Base-by-base conservation (phyloP, 2,113 vertebrate genomes). In the Onychostoma macrolepis region DNA sequence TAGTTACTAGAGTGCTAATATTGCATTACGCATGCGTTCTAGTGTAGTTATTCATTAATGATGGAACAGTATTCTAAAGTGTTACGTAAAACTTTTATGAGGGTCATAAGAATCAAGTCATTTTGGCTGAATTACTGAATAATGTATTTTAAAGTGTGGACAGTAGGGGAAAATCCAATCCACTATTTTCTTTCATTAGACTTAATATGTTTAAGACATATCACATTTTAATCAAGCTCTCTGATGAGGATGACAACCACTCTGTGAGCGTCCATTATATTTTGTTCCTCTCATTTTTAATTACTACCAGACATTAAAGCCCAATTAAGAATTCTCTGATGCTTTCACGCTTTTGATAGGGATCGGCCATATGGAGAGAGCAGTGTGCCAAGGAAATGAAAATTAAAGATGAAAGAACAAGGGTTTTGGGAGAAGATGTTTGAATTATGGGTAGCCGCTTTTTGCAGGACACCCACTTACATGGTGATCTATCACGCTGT, bases 281-380 rank as follows among this genome's bases (percentile, higher is more conserved):
- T 85, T 84, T 71, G 30, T 19, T 82, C 28, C 78, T 88, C 30
- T 88, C 33, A 8, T 45, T 85, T 85, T 82, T 88, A 85, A 85
- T 85, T 82, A 88, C 67, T 33, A 67, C 43, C 77, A 67, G 71
- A 80, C 83, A 82, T 87, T 65, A 85, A 88, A 85, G 45, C 13
- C 78, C 83, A 88, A 88, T 88, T 85, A 88, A 75, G 58, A 85
- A 80, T 36, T n/a, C 41, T 85, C 53, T 81, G 30, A 36, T 76
- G 67, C 83, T 61, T 33, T 38, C 72, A 15, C 19, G 6, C 86
- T 69, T 87, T 87, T 83, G 86, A 87, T 84, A 78, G 38, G 15
- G 72, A 87, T 83, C 72, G 10, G 53, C 86, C 80, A 85, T 88
- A 88, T 85, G 87, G 82, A 81, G 77, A 45, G 67, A 80, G 36